phyloP scores from a whole-genome alignment of 2,888 invertebrate species.

The Eristalis intricaria region DNA sequence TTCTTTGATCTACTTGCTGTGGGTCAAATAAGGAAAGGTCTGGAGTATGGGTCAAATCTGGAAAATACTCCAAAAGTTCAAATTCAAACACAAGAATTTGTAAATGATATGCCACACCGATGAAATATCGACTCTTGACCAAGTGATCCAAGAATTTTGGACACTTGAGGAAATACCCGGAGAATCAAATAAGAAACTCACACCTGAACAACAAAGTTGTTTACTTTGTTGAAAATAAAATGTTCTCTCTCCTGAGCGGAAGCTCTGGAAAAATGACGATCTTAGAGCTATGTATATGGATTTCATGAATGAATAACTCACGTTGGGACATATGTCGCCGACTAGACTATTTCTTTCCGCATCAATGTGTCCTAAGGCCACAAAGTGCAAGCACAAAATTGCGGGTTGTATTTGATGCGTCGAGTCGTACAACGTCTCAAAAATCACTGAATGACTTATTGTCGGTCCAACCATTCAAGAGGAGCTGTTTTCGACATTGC shows the following conservation, averaged over 20 bases:
- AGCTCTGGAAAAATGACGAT: not conserved
- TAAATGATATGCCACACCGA: constrained; percentile 5
- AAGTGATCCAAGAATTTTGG: not conserved
- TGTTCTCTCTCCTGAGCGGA: too few species aligned
- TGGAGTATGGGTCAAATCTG: not conserved
- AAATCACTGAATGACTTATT: too few species aligned
- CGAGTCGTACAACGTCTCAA: too few species aligned
- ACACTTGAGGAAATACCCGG: constrained; percentile 15
- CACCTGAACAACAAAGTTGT: too few species aligned
- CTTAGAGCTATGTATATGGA: constrained; percentile 48
- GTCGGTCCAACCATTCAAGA: too few species aligned
- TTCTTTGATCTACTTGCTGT: not conserved
- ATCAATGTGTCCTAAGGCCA: not conserved
- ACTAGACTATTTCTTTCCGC: constrained; percentile 46
- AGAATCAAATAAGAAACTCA: not conserved
- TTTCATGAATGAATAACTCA: constrained; percentile 60
- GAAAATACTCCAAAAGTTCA: not conserved
- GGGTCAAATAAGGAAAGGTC: not conserved
- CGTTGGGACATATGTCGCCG: constrained; percentile 56
- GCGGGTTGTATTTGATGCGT: too few species aligned
- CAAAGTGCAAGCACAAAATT: too few species aligned
- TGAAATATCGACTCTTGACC: constrained; percentile 6
- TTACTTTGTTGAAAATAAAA: too few species aligned
- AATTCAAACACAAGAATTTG: not conserved
- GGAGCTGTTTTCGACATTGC: too few species aligned